Evolutionary conservation across 2,888 invertebrate species (phyloP).

Genomic region (Thelaira solivaga): DNA sequence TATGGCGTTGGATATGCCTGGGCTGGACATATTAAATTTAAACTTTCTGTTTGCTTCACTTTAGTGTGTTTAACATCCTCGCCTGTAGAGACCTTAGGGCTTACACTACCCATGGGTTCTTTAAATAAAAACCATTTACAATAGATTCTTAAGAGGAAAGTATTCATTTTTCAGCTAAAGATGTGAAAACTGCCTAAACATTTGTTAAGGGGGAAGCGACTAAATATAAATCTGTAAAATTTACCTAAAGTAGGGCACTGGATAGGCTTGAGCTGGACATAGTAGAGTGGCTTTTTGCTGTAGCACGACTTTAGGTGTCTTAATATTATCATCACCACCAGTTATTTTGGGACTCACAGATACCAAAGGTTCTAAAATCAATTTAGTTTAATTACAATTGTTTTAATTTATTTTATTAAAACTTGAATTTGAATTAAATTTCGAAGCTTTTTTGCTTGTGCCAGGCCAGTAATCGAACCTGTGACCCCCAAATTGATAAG

Average conservation of each 20-base stretch:
- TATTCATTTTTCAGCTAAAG: background rate
- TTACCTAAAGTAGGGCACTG: constrained; percentile 85
- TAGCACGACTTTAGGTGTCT: constrained; percentile 75
- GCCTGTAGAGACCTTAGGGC: constrained; percentile 80
- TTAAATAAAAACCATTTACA: constrained; percentile 64
- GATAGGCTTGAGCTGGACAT: constrained; percentile 87
- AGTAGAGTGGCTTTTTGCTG: constrained; percentile 80
- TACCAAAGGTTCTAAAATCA: constrained; percentile 78
- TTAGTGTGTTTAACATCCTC: constrained; percentile 75
- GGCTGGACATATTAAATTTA: constrained; percentile 84
- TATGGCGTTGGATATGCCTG: constrained; percentile 83
- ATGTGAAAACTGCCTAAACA: constrained; percentile 73
- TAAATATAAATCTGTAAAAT: constrained; percentile 59
- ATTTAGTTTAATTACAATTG: too few species aligned
- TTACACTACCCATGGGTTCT: constrained; percentile 80
- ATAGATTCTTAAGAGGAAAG: background rate
- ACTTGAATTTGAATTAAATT: too few species aligned
- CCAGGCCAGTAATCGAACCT: too few species aligned
- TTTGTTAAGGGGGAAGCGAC: too few species aligned
- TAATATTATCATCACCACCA: constrained; percentile 80
- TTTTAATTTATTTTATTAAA: too few species aligned
- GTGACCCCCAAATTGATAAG: too few species aligned
- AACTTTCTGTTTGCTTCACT: constrained; percentile 69
- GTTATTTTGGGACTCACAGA: constrained; percentile 82
- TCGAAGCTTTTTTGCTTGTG: too few species aligned